Conservation (phyloP, 2,797 vertebrate species). For the Triplophysa bombifrons region DNA sequence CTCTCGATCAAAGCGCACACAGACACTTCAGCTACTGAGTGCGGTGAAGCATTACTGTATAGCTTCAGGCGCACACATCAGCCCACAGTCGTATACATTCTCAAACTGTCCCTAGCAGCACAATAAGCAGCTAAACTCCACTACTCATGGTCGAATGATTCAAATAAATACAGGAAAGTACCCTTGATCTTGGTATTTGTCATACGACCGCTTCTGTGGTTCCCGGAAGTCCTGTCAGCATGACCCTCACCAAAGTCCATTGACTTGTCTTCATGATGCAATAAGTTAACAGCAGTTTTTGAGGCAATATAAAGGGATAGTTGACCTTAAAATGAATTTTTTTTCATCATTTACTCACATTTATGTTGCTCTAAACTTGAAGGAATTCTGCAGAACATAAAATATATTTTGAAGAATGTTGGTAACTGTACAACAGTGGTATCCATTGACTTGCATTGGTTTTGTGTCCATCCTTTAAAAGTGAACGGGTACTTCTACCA, state of each 20-base stretch:
- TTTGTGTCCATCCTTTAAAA: too few relatives aligned
- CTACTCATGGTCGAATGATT: conserved; percentile 8
- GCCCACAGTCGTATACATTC: conserved; percentile 2
- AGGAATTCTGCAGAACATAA: too few relatives aligned
- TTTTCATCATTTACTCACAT: too few relatives aligned
- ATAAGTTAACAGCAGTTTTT: background rate
- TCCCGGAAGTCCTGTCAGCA: background rate
- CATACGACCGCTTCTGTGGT: conserved; percentile 57
- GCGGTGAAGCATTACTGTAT: conserved; percentile 11
- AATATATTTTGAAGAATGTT: too few relatives aligned
- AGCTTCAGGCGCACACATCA: conserved; percentile 6
- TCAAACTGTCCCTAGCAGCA: conserved; percentile 29
- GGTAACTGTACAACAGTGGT: too few relatives aligned
- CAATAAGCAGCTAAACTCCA: conserved; percentile 1
- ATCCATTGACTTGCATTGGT: too few relatives aligned
- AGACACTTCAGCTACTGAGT: conserved; percentile 5
- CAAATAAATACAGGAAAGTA: conserved; percentile 1
- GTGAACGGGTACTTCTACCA: too few relatives aligned
- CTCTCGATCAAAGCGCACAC: background rate
- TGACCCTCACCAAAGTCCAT: background rate
- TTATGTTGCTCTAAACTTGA: too few relatives aligned
- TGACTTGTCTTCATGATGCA: conserved; percentile 5
- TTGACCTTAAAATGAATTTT: too few relatives aligned
- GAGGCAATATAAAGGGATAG: too few relatives aligned
- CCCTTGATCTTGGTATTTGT: conserved; percentile 9